A percentile compares a stretch with the other conserved stretches of the same genome.
phyloP scores from a whole-genome alignment of 1,140 invertebrate species.

The Zaprionus nigranus region DNA sequence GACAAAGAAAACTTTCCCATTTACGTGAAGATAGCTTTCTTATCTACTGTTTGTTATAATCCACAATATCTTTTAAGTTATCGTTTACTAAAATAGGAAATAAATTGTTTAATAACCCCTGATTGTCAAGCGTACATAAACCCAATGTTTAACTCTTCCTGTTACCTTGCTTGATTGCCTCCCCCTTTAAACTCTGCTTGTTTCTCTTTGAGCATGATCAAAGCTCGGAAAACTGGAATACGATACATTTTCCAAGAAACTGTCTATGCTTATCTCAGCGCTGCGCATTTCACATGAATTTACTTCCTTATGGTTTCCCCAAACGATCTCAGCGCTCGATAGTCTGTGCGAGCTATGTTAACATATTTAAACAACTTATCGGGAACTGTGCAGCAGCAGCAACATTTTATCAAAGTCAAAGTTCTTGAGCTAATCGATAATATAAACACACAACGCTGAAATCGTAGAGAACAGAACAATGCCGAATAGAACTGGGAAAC shows the following conservation, averaged over 20 bases:
- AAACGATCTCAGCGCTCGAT: conserved; percentile 24
- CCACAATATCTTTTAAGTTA: neutral
- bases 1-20: neutral
- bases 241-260: conserved; percentile 22
- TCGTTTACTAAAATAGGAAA: neutral
- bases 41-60: neutral
- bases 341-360: neutral
- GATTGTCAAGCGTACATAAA: neutral
- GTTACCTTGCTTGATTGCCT: neutral
- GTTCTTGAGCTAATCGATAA: conserved; percentile 47
- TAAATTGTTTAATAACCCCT: neutral
- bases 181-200: neutral
- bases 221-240: conserved; percentile 20
- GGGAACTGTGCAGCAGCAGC: conserved; percentile 25
- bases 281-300: conserved; percentile 19
- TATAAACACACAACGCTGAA: conserved; percentile 36
- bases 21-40: neutral
- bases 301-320: conserved; percentile 24
- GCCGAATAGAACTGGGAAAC: neutral
- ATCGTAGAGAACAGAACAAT: neutral
- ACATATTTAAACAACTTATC: conserved; percentile 41
- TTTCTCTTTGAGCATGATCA: conserved; percentile 20
- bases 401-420: conserved; percentile 54
- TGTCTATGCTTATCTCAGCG: conserved; percentile 28
- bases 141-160: neutral